phyloP scores from a whole-genome alignment of 2,888 invertebrate genomes.

The Incurvaria masculella region DNA sequence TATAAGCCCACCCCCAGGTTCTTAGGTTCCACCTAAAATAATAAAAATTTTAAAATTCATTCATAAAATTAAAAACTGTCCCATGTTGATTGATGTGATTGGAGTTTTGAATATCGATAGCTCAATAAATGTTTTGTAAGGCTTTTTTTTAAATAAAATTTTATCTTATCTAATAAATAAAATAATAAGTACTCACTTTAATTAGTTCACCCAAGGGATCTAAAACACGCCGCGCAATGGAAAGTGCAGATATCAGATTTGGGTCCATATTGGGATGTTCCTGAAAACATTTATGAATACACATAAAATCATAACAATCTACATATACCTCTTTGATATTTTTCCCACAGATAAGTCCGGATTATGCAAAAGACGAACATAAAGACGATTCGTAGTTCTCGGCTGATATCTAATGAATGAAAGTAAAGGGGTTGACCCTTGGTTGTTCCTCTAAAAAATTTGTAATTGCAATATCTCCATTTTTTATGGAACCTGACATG shows the following conservation, averaged over 20 bases:
- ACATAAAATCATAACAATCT: neutral
- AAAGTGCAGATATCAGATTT: slow-evolving; percentile 70
- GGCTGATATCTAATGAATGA: too few relatives aligned
- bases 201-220: slow-evolving; percentile 91
- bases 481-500: too few relatives aligned
- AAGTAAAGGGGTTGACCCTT: too few relatives aligned
- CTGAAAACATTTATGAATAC: slow-evolving; percentile 23
- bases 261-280: slow-evolving; percentile 85
- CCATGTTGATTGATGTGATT: neutral
- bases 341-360: neutral
- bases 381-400: too few relatives aligned
- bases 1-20: slow-evolving; percentile 96
- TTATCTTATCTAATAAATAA: neutral
- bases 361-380: too few relatives aligned
- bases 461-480: too few relatives aligned
- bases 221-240: slow-evolving; percentile 83
- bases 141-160: too few relatives aligned
- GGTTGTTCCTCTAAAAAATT: too few relatives aligned
- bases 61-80: too few relatives aligned
- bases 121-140: neutral
- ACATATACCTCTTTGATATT: neutral
- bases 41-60: neutral
- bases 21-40: slow-evolving; percentile 76
- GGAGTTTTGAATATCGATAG: neutral
- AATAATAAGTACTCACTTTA: slow-evolving; percentile 50